Conservation (phyloP, 2,888 invertebrate genomes). For the Syrphus vitripennis region DNA sequence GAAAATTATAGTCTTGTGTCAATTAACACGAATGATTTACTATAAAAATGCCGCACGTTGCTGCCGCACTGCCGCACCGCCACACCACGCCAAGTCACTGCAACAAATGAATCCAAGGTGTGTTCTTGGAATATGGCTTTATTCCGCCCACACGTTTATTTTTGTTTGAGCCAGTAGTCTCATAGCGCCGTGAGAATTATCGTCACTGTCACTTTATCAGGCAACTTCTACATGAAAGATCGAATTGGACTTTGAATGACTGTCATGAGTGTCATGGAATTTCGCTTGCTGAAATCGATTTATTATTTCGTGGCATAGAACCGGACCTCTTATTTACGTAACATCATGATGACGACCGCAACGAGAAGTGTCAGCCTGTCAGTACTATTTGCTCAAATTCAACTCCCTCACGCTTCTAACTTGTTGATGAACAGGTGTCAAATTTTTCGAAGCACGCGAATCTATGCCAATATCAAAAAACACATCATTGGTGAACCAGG, state of each 20-base stretch:
- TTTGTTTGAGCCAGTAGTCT: background rate
- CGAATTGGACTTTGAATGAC: constrained; percentile 10
- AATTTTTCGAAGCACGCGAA: constrained; percentile 16
- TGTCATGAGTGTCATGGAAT: constrained; percentile 17
- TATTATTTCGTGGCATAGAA: constrained; percentile 11
- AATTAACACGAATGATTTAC: constrained; percentile 47
- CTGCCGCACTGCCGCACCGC: background rate
- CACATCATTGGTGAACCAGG: background rate
- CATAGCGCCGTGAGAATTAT: constrained; percentile 13
- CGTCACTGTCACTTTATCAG: constrained; percentile 1
- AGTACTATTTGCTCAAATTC: background rate
- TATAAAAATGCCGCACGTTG: constrained; percentile 37
- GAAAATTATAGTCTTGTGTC: constrained; percentile 36
- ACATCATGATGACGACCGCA: constrained; percentile 51
- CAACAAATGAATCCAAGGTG: constrained; percentile 46
- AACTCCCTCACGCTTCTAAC: background rate
- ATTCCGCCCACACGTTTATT: constrained; percentile 36
- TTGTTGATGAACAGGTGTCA: constrained; percentile 62
- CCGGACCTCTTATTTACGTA: constrained; percentile 35
- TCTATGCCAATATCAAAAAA: constrained; percentile 7
- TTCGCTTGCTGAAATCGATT: constrained; percentile 51
- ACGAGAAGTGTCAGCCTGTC: constrained; percentile 47
- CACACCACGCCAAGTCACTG: too few relatives aligned
- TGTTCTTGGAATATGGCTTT: constrained; percentile 32
- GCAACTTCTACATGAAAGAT: constrained; percentile 2